phyloP scores from a whole-genome alignment of 1,140 invertebrate genomes.

The Papilio aristodemus region DNA sequence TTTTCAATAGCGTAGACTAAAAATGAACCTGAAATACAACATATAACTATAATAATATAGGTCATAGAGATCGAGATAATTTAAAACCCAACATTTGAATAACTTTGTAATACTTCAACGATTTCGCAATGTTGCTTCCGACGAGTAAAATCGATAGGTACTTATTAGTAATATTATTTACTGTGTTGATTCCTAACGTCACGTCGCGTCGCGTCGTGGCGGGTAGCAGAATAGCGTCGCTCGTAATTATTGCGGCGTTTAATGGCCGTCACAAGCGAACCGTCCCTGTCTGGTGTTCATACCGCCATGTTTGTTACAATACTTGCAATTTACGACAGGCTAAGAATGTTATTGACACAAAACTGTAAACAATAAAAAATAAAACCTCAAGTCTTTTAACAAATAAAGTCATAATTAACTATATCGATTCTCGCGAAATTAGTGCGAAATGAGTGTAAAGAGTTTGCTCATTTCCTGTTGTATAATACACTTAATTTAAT shows the following conservation, averaged over 20 bases:
- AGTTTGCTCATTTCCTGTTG: too few species aligned
- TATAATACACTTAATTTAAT: too few species aligned
- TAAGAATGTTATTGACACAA: slow-evolving; percentile 1
- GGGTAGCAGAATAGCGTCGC: slow-evolving; percentile 22
- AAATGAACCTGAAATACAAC: too few species aligned
- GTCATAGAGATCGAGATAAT: too few species aligned
- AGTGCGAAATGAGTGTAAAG: too few species aligned
- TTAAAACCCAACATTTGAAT: too few species aligned
- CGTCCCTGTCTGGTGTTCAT: slow-evolving; percentile 35
- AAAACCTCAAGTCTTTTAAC: neutral
- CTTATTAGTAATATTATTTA: slow-evolving; percentile 25
- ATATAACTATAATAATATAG: too few species aligned
- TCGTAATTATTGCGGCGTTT: slow-evolving; percentile 48
- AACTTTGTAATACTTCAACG: neutral
- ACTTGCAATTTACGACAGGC: slow-evolving; percentile 13
- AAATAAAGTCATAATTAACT: too few species aligned
- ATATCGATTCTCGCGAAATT: too few species aligned
- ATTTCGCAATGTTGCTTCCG: slow-evolving; percentile 5
- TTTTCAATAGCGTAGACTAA: too few species aligned
- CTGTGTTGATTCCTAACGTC: slow-evolving; percentile 20
- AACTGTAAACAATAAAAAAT: neutral
- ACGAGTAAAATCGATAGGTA: slow-evolving; percentile 25
- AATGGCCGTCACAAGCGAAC: slow-evolving; percentile 45
- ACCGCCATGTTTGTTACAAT: neutral
- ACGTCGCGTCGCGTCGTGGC: slow-evolving; percentile 22